These are phyloP conservation scores for Paramacrobiotus metropolitanus DNA, from an alignment of 1,140 invertebrate species.

Conservation along the genomic window DNA sequence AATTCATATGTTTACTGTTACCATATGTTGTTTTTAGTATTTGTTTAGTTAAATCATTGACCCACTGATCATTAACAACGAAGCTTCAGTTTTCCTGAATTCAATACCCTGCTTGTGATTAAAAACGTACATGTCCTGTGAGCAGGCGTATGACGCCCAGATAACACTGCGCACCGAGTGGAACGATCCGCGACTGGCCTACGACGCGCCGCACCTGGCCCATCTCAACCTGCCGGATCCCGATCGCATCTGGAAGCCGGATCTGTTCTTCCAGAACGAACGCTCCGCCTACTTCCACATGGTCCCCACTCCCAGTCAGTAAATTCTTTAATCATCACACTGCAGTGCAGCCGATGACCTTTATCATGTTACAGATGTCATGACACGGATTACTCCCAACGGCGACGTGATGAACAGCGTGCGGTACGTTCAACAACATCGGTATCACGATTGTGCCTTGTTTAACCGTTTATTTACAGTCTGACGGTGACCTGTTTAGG, in stretches of 20 bases:
- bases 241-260: conserved; percentile 28
- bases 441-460: too few relatives aligned
- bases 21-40: too few relatives aligned
- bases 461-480: conserved; percentile 10
- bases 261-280: conserved; percentile 30
- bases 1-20: too few relatives aligned
- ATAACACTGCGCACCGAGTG: conserved; percentile 28
- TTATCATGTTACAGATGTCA: conserved; percentile 15
- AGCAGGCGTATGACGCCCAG: conserved; percentile 23
- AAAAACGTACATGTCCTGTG: too few relatives aligned
- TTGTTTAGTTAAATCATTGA: too few relatives aligned
- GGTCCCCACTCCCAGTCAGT: conserved; percentile 21
- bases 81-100: too few relatives aligned
- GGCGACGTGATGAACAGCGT: conserved; percentile 27
- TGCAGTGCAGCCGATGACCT: not conserved
- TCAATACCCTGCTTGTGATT: too few relatives aligned
- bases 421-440: conserved; percentile 26
- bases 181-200: conserved; percentile 24
- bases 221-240: conserved; percentile 11
- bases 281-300: conserved; percentile 26
- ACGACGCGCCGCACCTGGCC: conserved; percentile 12
- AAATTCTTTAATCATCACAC: not conserved
- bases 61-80: too few relatives aligned
- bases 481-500: not conserved
- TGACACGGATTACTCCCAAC: conserved; percentile 26